These are phyloP conservation scores for Intellagama lesueurii DNA, from an alignment of 2,797 vertebrate species.

Conservation along the genomic window DNA sequence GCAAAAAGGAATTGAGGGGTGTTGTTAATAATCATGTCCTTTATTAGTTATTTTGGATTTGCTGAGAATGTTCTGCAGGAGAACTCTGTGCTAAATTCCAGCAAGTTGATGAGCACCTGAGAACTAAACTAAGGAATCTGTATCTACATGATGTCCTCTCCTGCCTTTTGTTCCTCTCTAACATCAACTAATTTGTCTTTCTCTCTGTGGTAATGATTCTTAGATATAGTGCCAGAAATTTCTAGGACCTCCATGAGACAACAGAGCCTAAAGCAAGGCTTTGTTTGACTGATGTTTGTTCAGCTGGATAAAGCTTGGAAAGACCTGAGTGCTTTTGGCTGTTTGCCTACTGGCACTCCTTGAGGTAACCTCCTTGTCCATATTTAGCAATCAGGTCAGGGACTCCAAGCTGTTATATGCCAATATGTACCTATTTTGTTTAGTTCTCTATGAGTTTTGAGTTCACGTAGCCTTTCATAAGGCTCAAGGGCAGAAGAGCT, in stretches of 20 bases:
- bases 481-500: background rate
- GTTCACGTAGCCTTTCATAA: background rate
- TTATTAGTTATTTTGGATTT: background rate
- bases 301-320: background rate
- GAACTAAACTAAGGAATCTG: background rate
- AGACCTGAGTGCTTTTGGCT: background rate
- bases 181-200: background rate
- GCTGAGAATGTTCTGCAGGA: background rate
- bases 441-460: background rate
- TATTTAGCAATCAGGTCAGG: conserved; percentile 41
- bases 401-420: conserved; percentile 17
- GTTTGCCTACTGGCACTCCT: conserved; percentile 23
- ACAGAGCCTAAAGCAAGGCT: conserved; percentile 23
- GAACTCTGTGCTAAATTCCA: background rate
- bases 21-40: background rate
- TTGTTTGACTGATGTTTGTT: conserved; percentile 29
- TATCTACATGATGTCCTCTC: background rate
- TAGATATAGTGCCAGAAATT: conserved; percentile 15
- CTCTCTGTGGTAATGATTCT: background rate
- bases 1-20: too few species aligned
- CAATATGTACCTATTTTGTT: background rate
- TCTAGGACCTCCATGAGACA: conserved; percentile 14
- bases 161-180: conserved; percentile 19
- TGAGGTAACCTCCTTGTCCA: conserved; percentile 14
- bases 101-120: background rate